Conservation (phyloP, 2,113 vertebrate species). For the Thamnophis sirtalis region DNA sequence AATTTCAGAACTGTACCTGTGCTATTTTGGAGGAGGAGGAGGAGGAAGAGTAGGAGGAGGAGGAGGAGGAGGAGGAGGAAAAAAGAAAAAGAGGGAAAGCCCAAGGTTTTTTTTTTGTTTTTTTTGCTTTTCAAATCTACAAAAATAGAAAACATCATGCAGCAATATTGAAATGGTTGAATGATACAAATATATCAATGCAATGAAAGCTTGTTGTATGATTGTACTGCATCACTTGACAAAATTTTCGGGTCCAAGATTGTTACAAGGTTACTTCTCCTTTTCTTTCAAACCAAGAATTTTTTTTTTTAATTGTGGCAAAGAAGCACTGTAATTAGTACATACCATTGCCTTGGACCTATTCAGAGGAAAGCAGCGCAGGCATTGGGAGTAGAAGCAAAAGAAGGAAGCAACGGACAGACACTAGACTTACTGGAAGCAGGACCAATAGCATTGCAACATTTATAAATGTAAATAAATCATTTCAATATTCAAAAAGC, state of each 20-base stretch:
- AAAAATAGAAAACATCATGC: not conserved
- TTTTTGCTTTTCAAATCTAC: not conserved
- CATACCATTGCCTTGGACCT: slow-evolving; percentile 92
- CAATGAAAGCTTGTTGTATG: not conserved
- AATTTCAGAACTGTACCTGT: not conserved
- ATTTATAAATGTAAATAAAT: slow-evolving; percentile 61
- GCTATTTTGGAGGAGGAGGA: not conserved
- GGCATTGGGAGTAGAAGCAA: slow-evolving; percentile 70
- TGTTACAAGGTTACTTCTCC: slow-evolving; percentile 66
- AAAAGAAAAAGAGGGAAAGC: not conserved
- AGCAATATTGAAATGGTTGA: not conserved
- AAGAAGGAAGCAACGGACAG: slow-evolving; percentile 87
- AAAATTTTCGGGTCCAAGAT: slow-evolving; percentile 52
- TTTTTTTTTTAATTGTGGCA: slow-evolving; percentile 53
- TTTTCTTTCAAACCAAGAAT: slow-evolving; percentile 58
- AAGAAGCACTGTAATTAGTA: slow-evolving; percentile 81
- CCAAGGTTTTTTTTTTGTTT: not conserved
- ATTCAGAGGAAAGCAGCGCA: slow-evolving; percentile 86
- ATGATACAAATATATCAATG: not conserved
- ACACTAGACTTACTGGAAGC: slow-evolving; percentile 92
- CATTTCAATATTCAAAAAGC: slow-evolving; percentile 36
- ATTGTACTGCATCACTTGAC: not conserved
- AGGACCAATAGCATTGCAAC: slow-evolving; percentile 75
- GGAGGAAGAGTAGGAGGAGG: not conserved
- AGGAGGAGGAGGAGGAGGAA: not conserved